Conservation (phyloP, 2,797 vertebrate species). For the Thunnus albacares region DNA sequence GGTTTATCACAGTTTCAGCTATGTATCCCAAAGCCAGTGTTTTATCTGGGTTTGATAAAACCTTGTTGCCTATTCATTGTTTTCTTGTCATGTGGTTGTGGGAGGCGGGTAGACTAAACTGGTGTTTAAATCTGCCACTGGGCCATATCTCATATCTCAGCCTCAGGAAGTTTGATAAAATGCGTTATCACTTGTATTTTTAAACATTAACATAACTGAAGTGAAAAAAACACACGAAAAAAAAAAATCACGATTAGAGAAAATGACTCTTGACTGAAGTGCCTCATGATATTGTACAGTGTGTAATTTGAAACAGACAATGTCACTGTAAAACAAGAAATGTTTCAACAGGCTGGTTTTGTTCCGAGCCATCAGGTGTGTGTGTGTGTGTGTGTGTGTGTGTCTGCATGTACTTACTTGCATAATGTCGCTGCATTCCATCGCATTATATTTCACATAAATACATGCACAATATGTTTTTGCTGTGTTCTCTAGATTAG, state of each 20-base stretch:
- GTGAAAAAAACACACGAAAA: conserved; percentile 22
- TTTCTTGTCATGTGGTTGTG: conserved; percentile 30
- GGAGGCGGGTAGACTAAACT: conserved; percentile 50
- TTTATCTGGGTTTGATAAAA: conserved; percentile 56
- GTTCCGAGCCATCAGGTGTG: conserved; percentile 46
- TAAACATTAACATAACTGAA: conserved; percentile 36
- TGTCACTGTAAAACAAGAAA: conserved; percentile 20
- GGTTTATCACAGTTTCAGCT: conserved; percentile 48
- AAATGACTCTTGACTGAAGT: conserved; percentile 14
- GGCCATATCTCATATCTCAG: conserved; percentile 34
- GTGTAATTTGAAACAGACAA: conserved; percentile 54
- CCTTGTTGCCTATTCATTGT: conserved; percentile 20
- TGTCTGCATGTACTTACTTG: conserved; percentile 62
- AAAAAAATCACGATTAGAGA: conserved; percentile 27
- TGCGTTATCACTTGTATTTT: conserved; percentile 29
- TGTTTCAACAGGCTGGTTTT: conserved; percentile 32
- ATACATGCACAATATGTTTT: conserved; percentile 61
- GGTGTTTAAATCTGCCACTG: background rate
- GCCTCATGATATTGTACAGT: conserved; percentile 9
- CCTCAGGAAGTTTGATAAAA: conserved; percentile 62
- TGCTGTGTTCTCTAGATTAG: conserved; percentile 33
- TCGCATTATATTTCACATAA: conserved; percentile 73
- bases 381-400: conserved; percentile 30
- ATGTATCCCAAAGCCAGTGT: conserved; percentile 26
- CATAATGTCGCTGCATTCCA: conserved; percentile 64